Evolutionary conservation across 2,797 vertebrate species (phyloP).

Genomic region (Coregonus suidteri): DNA sequence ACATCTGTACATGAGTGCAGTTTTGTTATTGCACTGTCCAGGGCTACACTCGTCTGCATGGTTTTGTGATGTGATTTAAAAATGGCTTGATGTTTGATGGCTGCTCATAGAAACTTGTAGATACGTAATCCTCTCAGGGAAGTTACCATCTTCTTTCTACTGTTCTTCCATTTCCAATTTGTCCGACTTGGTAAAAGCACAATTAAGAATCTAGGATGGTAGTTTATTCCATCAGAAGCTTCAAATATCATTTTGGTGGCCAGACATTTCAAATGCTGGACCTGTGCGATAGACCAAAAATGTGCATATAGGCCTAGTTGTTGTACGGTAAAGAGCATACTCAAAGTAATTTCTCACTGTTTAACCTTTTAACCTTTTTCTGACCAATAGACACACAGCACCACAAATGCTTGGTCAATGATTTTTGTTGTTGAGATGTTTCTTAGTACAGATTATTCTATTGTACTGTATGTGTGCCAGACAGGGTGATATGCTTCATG

Average conservation of each 20-base stretch:
- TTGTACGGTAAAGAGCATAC: neutral
- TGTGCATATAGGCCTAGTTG: neutral
- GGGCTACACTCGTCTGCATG: constrained; percentile 1
- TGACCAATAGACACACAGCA: neutral
- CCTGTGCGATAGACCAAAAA: neutral
- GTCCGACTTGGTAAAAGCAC: constrained; percentile 44
- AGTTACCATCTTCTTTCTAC: constrained; percentile 19
- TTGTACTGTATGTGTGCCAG: neutral
- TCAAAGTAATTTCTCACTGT: neutral
- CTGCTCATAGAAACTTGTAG: constrained; percentile 18
- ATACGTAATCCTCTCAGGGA: constrained; percentile 64
- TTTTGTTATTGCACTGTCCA: constrained; percentile 3
- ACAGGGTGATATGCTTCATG: neutral
- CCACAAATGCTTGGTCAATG: neutral
- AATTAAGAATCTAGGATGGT: constrained; percentile 27
- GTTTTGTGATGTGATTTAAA: constrained; percentile 15
- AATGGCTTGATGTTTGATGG: constrained; percentile 11
- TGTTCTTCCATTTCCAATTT: constrained; percentile 36
- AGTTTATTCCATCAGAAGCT: constrained; percentile 1
- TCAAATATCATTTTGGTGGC: neutral
- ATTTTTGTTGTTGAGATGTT: neutral
- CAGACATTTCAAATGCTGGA: neutral
- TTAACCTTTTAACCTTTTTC: neutral
- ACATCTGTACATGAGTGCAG: neutral
- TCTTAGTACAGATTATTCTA: neutral